phyloP scores from a whole-genome alignment of 2,113 vertebrate genomes.

The Crotalus helleri region DNA sequence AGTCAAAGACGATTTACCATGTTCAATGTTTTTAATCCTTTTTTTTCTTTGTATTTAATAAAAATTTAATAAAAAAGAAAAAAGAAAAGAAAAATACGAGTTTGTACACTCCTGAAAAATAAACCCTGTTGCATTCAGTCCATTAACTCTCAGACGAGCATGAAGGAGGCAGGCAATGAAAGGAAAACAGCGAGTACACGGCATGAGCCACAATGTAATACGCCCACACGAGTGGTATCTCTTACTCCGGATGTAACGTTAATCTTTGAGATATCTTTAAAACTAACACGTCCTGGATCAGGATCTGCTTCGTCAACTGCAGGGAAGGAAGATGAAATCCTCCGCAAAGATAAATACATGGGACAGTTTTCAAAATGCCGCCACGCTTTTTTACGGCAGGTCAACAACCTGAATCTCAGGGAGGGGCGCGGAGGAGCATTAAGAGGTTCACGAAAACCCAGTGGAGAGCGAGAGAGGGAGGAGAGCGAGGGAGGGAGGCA shows the following conservation, averaged over 20 bases:
- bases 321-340: neutral
- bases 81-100: neutral
- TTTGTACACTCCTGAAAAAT: neutral
- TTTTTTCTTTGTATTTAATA: too few relatives aligned
- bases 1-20: too few relatives aligned
- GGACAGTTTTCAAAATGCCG: constrained; percentile 6
- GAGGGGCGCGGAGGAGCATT: neutral
- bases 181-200: neutral
- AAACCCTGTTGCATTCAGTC: neutral
- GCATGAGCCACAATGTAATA: neutral
- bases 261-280: neutral
- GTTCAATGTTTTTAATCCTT: too few relatives aligned
- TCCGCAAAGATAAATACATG: neutral
- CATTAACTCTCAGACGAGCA: neutral
- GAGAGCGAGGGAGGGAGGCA: neutral
- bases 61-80: too few relatives aligned
- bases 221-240: neutral
- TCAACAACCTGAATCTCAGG: neutral
- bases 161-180: neutral
- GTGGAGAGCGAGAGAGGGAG: neutral
- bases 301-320: neutral
- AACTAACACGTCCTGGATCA: neutral
- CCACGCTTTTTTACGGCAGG: neutral
- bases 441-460: neutral
- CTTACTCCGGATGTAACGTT: neutral